Base-by-base conservation (phyloP, 2,888 invertebrate species). In the Drosophila vallismaia region DNA sequence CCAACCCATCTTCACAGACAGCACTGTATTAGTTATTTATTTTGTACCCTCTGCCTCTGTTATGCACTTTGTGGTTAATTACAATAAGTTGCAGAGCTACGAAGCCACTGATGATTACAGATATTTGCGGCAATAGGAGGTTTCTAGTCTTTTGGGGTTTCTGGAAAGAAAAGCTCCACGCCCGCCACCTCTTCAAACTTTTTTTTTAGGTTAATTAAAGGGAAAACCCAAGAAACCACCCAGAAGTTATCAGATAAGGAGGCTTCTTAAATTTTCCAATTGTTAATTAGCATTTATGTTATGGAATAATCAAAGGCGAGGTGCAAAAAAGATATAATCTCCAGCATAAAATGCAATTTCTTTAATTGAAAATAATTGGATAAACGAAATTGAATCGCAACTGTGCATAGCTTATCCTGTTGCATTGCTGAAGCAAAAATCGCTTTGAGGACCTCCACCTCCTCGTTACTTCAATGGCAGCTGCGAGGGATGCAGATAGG, bases 341-440 rank as follows among this genome's bases (percentile, higher is more conserved):
- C 33, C 45, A 12, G 9, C 31, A 26, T 45, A 29, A 53, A 66
- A 56, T 57, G 48, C 48, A 33, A 42, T 54, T 51, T 51, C 36
- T 50, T 46, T 53, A 67, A 78, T 72, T 76, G 71, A 64, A 78
- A 50, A 64, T 66, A 80, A 78, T 80, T 75, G 75, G 26, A 71
- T 64, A 64, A 78, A 54, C 68, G 44, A 67, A 68, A 66, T 63
- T 71, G 59, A 52, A 63, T 51, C 56, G 50, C 67, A 62, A 49
- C 69, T 66, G 54, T 56, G 50, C 50, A 49, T 14, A 49, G 64
- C 55, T 62, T 63, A 58, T 52, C 67, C 46, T 40, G 51, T 52
- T 44, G 63, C 60, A 48, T 19, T 46, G 38, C 36, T 14, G 29
- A 31, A 10, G 51, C 38, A n/a, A 12, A 14, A 42, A 42, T 42